These are phyloP conservation scores for Distichodus sexfasciatus DNA, from an alignment of 2,797 vertebrate genomes.

Conservation along the genomic window DNA sequence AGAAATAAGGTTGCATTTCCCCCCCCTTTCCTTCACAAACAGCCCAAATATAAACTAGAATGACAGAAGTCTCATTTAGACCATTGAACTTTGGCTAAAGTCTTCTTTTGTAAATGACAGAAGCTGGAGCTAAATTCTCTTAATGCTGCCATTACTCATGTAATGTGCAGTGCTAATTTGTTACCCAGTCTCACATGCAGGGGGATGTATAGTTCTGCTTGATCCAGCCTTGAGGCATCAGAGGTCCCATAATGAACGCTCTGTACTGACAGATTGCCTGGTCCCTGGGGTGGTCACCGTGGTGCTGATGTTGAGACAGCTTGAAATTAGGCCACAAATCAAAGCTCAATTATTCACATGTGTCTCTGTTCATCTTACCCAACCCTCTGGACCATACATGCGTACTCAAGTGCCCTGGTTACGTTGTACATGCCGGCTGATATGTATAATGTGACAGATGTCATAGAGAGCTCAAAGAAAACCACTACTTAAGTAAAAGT, in stretches of 20 bases:
- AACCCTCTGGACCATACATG: not conserved
- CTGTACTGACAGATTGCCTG: slow-evolving; percentile 30
- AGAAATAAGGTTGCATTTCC: too few species aligned
- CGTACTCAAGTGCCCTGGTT: not conserved
- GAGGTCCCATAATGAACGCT: slow-evolving; percentile 24
- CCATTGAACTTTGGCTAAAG: not conserved
- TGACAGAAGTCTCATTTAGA: slow-evolving; percentile 41
- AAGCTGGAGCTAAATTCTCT: slow-evolving; percentile 16
- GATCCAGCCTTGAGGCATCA: slow-evolving; percentile 34
- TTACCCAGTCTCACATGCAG: not conserved
- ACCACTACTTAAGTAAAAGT: too few species aligned
- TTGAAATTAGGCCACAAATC: slow-evolving; percentile 46
- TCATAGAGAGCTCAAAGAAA: too few species aligned
- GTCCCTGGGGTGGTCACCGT: slow-evolving; percentile 13
- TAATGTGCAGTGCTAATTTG: not conserved
- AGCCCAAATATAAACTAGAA: too few species aligned
- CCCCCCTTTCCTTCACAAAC: too few species aligned
- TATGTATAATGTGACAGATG: too few species aligned
- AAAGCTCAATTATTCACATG: slow-evolving; percentile 20
- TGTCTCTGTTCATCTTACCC: not conserved
- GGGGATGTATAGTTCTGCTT: not conserved
- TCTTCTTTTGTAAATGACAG: not conserved
- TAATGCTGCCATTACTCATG: slow-evolving; percentile 27
- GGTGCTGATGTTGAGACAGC: slow-evolving; percentile 17
- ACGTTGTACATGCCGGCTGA: too few species aligned